A percentile compares a stretch with the other conserved stretches of the same genome.
These are phyloP conservation scores for Hypomecis atomaria DNA, from an alignment of 2,888 invertebrate species.

Conservation along the genomic window DNA sequence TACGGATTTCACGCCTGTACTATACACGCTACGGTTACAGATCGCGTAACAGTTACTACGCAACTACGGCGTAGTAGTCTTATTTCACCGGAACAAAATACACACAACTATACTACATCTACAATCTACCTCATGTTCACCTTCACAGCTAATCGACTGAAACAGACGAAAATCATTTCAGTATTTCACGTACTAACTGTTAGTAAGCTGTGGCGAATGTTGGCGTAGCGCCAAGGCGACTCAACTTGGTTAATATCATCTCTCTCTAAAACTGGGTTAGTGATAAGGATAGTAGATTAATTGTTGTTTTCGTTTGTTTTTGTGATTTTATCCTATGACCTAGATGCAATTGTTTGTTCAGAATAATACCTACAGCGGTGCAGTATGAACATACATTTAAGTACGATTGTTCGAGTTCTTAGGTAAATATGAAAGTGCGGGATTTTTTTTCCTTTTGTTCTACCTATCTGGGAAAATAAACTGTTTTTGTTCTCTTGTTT, in stretches of 20 bases:
- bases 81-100: constrained; percentile 21
- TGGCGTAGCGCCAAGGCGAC: constrained; percentile 27
- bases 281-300: constrained; percentile 18
- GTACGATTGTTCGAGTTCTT: too few relatives aligned
- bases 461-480: too few relatives aligned
- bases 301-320: constrained; percentile 21
- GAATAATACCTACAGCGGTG: too few relatives aligned
- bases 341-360: constrained; percentile 3
- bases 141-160: constrained; percentile 35
- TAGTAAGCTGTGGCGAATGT: constrained; percentile 10
- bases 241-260: constrained; percentile 19
- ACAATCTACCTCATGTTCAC: constrained; percentile 23
- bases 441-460: too few relatives aligned
- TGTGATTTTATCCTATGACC: constrained; percentile 12
- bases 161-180: constrained; percentile 30
- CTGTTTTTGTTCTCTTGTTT: too few relatives aligned
- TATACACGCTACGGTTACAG: not conserved
- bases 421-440: too few relatives aligned
- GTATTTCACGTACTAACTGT: constrained; percentile 15
- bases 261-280: constrained; percentile 14
- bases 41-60: not conserved
- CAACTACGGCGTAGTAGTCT: constrained; percentile 29
- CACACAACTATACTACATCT: constrained; percentile 1
- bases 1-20: too few relatives aligned
- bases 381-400: too few relatives aligned